Evolutionary conservation across 1,140 invertebrate genomes (phyloP), one percentile per base, ranked within the genome.

Genomic region (Drosophila arizonae): DNA sequence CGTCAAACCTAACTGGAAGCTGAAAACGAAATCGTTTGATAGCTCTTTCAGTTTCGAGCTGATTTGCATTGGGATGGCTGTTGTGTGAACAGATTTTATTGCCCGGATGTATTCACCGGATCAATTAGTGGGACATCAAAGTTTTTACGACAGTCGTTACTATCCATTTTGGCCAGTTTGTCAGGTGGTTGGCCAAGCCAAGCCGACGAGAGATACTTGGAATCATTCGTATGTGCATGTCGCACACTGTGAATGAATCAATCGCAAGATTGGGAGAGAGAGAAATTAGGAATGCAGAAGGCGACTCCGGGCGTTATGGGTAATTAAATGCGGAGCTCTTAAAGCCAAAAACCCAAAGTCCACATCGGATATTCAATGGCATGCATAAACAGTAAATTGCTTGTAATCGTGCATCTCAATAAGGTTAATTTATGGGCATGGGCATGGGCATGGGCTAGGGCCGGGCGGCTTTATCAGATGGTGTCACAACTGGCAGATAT

Each of bases 321-420:
- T 69, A 78, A 81, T 85, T 87, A 85, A 85, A 81, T 86, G 81
- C 70, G 67, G 39, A 77, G 76, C 77, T 77, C 71, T 73, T 67
- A 63, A 24, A 50, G 21, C 48, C 43, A 64, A 28, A 45, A n/a
- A 52, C 39, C 11, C 58, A 61, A 58, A 61, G 48, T 65, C 72
- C 69, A 73, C 65, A 64, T 79, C 61, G 64, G 73, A 67, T 74
- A 73, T 74, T 76, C 77, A 86, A 84, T 86, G 82, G 66, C 70
- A 77, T 77, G 76, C 77, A 69, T 85, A 66, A 86, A 86, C 80
- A 76, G 81, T 85, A 86, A 85, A 85, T 85, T 78, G 81, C 68
- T 72, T 85, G 82, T 85, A 85, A 85, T 77, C 81, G 74, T 60
- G 78, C 63, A 62, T 58, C 77, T 71, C 81, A 72, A 87, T 85